Base-by-base conservation (phyloP, 2,888 invertebrate genomes). In the Margaritifera margaritifera region DNA sequence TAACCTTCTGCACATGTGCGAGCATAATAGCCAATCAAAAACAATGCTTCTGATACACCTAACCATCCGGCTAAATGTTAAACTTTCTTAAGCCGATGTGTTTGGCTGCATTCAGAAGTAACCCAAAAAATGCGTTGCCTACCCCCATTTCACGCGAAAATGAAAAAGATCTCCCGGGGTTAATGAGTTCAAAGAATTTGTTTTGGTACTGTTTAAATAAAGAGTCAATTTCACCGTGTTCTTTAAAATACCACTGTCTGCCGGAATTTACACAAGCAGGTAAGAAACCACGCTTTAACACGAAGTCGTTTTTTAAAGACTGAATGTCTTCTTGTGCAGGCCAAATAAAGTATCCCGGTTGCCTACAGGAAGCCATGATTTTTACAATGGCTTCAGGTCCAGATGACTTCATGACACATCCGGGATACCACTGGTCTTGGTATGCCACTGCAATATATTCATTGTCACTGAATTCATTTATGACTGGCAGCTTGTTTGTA, bases 171-270 rank as follows among this genome's bases (percentile, higher is more conserved):
- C n/a, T n/a, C n/a, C n/a, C n/a, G n/a, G n/a, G n/a, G n/a, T n/a
- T n/a, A n/a, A n/a, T n/a, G n/a, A n/a, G n/a, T n/a, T n/a, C n/a
- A n/a, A n/a, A n/a, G n/a, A n/a, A n/a, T n/a, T n/a, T n/a, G n/a
- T n/a, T n/a, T n/a, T n/a, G n/a, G 25, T 60, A 24, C 25, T 60
- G 19, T 15, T 64, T 42, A 57, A 42, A 64, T 4, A 64, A 27
- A 6, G 4, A 19, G 11, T 50, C 22, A 11, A 57, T 57, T 57
- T 56, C 57, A 5, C 5, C 25, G 42, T 42, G 25, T 22, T 57
- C 57, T 42, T 11, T 2, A 62, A 67, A 62, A 54, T n/a, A 63
- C 51, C 68, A 67, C 53, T 58, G 63, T 22, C 68, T 42, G 11
- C 68, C 58, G 1, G 62, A 62, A 27, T 62, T 50, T n/a, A 2